phyloP scores from a whole-genome alignment of 2,888 invertebrate genomes.

The Drosophila multiciliata region DNA sequence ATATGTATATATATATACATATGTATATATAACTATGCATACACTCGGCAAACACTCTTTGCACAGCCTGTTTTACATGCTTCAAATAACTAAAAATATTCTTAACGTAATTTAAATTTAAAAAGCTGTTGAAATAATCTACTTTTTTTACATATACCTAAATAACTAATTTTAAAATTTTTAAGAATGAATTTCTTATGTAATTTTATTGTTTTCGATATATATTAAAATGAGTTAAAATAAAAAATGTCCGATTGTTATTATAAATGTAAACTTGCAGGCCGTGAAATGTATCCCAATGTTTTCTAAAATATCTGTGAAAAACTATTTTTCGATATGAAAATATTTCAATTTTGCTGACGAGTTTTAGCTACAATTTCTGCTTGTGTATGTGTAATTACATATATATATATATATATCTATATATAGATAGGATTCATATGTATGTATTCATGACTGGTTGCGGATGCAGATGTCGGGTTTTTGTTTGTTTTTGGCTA shows the following conservation, averaged over 20 bases:
- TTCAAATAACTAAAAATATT: not conserved
- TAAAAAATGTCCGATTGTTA: accelerated
- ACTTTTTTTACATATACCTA: not conserved
- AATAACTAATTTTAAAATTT: not conserved
- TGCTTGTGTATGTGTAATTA: not conserved
- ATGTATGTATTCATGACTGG: conserved; percentile 7
- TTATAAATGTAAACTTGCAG: not conserved
- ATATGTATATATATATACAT: conserved; percentile 6
- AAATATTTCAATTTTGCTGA: not conserved
- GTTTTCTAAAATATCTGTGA: no score
- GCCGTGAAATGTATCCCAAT: not conserved
- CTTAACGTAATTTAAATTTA: not conserved
- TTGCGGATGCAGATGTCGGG: conserved; percentile 62
- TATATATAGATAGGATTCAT: not conserved
- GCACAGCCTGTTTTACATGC: not conserved
- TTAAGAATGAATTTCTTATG: not conserved
- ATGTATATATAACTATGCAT: conserved; percentile 4
- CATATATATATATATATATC: not conserved
- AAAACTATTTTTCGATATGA: not conserved
- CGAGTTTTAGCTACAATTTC: not conserved
- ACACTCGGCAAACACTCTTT: not conserved
- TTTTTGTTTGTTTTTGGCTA: conserved; percentile 59
- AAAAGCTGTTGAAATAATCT: not conserved
- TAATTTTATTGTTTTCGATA: not conserved
- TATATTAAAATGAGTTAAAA: not conserved